A percentile compares a stretch with the other conserved stretches of the same genome.
Evolutionary conservation across 2,113 vertebrate species (phyloP).

Genomic region (Trinectes maculatus): DNA sequence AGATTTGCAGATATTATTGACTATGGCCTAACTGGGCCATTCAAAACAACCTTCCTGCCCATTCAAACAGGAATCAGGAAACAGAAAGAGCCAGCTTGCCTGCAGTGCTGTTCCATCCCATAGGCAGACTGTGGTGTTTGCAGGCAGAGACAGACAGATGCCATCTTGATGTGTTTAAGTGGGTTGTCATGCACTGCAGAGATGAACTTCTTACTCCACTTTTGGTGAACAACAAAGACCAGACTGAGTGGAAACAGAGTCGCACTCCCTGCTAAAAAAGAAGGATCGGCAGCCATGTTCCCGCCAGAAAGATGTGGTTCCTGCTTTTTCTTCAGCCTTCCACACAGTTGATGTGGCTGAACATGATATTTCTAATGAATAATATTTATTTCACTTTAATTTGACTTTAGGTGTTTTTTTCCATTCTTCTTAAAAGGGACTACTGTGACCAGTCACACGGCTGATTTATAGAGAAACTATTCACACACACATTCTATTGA

Average conservation of each 20-base stretch:
- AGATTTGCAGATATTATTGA: not conserved
- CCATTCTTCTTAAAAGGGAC: too few species aligned
- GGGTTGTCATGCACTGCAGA: slow-evolving; percentile 24
- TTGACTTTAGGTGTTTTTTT: too few species aligned
- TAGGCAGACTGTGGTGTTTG: slow-evolving; percentile 46
- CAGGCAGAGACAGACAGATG: slow-evolving; percentile 59
- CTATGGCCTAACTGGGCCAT: not conserved
- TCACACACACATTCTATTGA: too few species aligned
- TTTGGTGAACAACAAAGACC: not conserved
- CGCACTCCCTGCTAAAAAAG: slow-evolving; percentile 19
- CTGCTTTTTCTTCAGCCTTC: not conserved
- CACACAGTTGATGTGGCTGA: too few species aligned
- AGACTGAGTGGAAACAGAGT: not conserved
- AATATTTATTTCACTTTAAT: too few species aligned
- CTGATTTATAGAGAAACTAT: too few species aligned
- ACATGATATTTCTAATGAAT: too few species aligned
- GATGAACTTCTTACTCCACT: slow-evolving; percentile 23
- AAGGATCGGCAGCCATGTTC: not conserved
- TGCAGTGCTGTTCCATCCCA: slow-evolving; percentile 57
- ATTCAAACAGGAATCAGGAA: slow-evolving; percentile 32
- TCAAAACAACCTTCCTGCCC: not conserved
- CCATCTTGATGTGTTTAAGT: slow-evolving; percentile 62
- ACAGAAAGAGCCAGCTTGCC: slow-evolving; percentile 56
- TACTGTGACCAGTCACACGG: too few species aligned
- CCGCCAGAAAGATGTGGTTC: not conserved